A percentile compares a stretch with the other conserved stretches of the same genome.
Conservation (phyloP, 2,888 invertebrate species). For the Caradrina kadenii region DNA sequence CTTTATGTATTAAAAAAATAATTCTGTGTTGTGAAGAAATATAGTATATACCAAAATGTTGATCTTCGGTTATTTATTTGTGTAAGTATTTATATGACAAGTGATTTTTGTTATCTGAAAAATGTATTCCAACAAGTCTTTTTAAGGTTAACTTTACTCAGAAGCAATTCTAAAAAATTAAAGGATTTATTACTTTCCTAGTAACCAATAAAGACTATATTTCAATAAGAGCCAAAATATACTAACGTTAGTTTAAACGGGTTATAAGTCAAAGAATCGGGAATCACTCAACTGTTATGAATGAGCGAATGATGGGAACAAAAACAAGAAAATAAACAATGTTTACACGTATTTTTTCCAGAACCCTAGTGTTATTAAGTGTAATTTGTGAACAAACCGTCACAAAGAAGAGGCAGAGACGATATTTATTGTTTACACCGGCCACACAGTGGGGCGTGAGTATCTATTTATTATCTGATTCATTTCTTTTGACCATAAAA, state of each 20-base stretch:
- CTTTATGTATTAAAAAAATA: constrained; percentile 34
- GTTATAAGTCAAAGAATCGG: background rate
- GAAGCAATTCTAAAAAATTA: background rate
- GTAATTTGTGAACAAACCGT: constrained; percentile 61
- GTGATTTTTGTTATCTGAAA: background rate
- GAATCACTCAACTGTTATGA: background rate
- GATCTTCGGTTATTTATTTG: constrained; percentile 27
- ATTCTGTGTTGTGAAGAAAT: constrained; percentile 6
- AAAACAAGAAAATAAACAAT: constrained; percentile 47
- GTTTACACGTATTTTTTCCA: constrained; percentile 54
- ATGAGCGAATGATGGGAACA: constrained; percentile 10
- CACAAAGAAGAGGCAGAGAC: constrained; percentile 72
- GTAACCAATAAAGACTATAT: background rate
- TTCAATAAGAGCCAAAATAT: background rate
- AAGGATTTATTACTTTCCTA: background rate
- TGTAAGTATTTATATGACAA: constrained; percentile 42
- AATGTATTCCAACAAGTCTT: background rate
- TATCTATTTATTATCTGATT: constrained; percentile 48
- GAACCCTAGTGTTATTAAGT: constrained; percentile 61
- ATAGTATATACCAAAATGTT: constrained; percentile 39
- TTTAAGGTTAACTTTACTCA: background rate
- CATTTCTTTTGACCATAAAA: constrained; percentile 9
- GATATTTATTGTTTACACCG: constrained; percentile 82
- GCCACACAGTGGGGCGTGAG: constrained; percentile 86
- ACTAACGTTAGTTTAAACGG: background rate